These are phyloP conservation scores for Melanchra persicariae DNA, from an alignment of 2,888 invertebrate genomes.

Conservation along the genomic window DNA sequence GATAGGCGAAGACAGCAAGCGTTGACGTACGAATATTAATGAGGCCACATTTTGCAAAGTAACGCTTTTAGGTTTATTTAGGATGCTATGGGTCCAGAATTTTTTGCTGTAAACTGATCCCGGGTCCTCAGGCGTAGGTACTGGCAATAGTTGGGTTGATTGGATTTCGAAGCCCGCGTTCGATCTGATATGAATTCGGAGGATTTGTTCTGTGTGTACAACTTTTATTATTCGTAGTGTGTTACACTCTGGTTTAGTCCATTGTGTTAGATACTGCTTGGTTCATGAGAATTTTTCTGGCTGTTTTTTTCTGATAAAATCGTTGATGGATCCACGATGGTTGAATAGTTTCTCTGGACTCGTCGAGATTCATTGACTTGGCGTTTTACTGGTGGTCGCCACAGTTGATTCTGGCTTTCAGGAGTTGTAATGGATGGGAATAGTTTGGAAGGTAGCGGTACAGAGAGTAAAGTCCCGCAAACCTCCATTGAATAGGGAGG, in stretches of 20 bases:
- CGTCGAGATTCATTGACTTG: too few relatives aligned
- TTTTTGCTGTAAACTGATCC: conserved; percentile 71
- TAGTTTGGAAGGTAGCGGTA: too few relatives aligned
- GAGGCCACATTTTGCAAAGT: conserved; percentile 72
- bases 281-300: too few relatives aligned
- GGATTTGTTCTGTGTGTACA: conserved; percentile 57
- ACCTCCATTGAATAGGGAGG: too few relatives aligned
- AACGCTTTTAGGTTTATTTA: conserved; percentile 76
- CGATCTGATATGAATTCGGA: conserved; percentile 56
- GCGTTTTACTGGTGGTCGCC: too few relatives aligned
- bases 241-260: conserved; percentile 36
- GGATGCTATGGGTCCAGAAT: conserved; percentile 62
- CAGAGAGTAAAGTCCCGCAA: too few relatives aligned
- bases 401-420: too few relatives aligned
- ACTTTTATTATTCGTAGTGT: too few relatives aligned
- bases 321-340: too few relatives aligned
- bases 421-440: too few relatives aligned
- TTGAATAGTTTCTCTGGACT: too few relatives aligned
- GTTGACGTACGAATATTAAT: conserved; percentile 75
- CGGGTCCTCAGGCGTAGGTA: conserved; percentile 4
- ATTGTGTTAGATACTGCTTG: conserved; percentile 30
- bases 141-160: conserved; percentile 70
- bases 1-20: conserved; percentile 56
- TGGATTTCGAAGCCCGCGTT: conserved; percentile 57
- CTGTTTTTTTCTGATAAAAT: too few relatives aligned